Percentiles rank a stretch among this genome's conserved stretches.
phyloP scores from a whole-genome alignment of 2,113 vertebrate genomes.

The Oostethus manadensis region DNA sequence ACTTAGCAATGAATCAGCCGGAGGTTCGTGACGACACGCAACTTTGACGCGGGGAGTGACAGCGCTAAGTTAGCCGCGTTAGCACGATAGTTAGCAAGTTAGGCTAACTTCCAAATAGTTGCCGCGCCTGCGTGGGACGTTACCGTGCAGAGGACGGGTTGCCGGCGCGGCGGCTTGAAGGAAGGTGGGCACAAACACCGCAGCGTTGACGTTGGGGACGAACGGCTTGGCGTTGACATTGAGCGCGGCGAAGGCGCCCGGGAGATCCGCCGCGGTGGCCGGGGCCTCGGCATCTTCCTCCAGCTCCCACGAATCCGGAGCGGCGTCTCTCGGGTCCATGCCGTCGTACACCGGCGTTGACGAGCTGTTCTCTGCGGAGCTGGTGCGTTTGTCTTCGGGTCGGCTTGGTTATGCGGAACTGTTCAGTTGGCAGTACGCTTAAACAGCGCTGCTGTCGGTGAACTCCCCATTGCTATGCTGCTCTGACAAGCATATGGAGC shows the following conservation, averaged over 20 bases:
- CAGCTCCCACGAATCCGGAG: conserved; percentile 98
- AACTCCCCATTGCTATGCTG: conserved; percentile 59
- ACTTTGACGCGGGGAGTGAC: conserved; percentile 35
- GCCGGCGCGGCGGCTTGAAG: conserved; percentile 56
- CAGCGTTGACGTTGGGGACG: conserved; percentile 89
- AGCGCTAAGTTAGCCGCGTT: conserved; percentile 55
- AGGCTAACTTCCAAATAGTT: conserved; percentile 53
- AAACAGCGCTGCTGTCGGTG: conserved; percentile 40
- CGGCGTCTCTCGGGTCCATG: conserved; percentile 87
- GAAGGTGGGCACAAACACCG: conserved; percentile 90
- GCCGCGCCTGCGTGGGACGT: conserved; percentile 6
- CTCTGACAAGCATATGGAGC: conserved; percentile 56
- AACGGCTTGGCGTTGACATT: conserved; percentile 97
- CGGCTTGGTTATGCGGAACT: background rate
- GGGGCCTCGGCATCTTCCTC: conserved; percentile 88
- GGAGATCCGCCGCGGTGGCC: conserved; percentile 76
- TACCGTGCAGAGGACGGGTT: conserved; percentile 54
- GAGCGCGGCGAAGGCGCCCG: conserved; percentile 84
- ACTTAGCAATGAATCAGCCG: background rate
- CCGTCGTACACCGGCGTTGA: conserved; percentile 46
- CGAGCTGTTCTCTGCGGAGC: conserved; percentile 12
- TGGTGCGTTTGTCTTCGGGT: background rate
- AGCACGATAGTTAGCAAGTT: conserved; percentile 51
- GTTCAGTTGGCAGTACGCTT: conserved; percentile 32
- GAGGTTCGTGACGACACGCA: background rate